Conservation (phyloP, 2,797 vertebrate genomes). For the Odontamblyopus lacepedii region DNA sequence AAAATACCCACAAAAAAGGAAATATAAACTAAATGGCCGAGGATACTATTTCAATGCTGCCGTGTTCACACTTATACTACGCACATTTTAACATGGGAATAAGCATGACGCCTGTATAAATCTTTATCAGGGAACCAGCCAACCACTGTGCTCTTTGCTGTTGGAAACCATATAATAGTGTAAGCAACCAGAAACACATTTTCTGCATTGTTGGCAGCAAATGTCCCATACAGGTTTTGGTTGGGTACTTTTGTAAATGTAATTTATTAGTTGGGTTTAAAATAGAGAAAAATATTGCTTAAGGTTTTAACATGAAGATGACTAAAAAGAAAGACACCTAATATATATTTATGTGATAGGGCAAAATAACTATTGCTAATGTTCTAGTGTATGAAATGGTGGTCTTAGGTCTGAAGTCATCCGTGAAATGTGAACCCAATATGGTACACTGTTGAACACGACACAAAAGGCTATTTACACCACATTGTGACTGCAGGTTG, state of each 20-base stretch:
- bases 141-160: constrained; percentile 69
- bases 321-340: not conserved
- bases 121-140: constrained; percentile 76
- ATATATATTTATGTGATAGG: not conserved
- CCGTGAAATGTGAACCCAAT: constrained; percentile 77
- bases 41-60: constrained; percentile 13
- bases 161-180: constrained; percentile 75
- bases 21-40: constrained; percentile 49
- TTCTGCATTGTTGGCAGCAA: constrained; percentile 79
- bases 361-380: not conserved
- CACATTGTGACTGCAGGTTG: constrained; percentile 62
- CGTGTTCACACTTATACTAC: constrained; percentile 14
- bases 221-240: constrained; percentile 73
- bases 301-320: not conserved
- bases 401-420: constrained; percentile 63
- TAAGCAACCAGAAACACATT: constrained; percentile 77
- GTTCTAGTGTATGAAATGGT: not conserved
- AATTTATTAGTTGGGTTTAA: constrained; percentile 63
- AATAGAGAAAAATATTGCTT: constrained; percentile 18
- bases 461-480: constrained; percentile 74
- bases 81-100: constrained; percentile 42
- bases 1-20: constrained; percentile 32
- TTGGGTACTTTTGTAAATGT: constrained; percentile 71
- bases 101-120: constrained; percentile 71
- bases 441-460: constrained; percentile 73